phyloP scores from a whole-genome alignment of 2,797 vertebrate genomes.

The Heteromormyrus szaboi region DNA sequence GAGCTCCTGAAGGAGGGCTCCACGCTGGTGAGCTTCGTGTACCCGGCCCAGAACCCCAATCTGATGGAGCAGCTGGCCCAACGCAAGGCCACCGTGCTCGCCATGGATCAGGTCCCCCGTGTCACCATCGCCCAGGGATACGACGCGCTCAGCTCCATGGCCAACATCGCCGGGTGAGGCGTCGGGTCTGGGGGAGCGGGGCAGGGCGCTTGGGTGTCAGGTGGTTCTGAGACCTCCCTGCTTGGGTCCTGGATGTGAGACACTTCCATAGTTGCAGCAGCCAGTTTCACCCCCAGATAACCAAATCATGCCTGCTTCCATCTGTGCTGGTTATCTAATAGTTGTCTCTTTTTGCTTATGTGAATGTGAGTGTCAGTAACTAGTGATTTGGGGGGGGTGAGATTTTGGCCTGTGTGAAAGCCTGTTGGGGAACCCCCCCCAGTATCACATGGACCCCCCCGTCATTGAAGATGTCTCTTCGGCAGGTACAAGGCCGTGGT shows the following conservation, averaged over 20 bases:
- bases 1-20: constrained; percentile 58
- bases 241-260: not conserved
- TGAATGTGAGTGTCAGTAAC: not conserved
- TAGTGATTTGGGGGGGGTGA: not conserved
- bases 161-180: constrained; percentile 64
- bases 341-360: not conserved
- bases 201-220: not conserved
- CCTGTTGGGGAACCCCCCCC: not conserved
- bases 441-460: not conserved
- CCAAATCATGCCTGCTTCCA: not conserved
- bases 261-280: not conserved
- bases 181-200: not conserved
- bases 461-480: constrained; percentile 24
- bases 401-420: not conserved
- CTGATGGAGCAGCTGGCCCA: constrained; percentile 57
- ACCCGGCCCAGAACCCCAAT: constrained; percentile 65
- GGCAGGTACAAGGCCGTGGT: constrained; percentile 89
- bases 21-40: constrained; percentile 64
- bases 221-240: not conserved
- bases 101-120: constrained; percentile 68
- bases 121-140: constrained; percentile 74
- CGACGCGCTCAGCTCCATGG: constrained; percentile 67
- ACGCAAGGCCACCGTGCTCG: constrained; percentile 58
- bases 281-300: not conserved
- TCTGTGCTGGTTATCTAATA: not conserved